Percentiles rank a stretch among this genome's conserved stretches.
phyloP scores from a whole-genome alignment of 2,797 vertebrate species.

The Jordanella pulchra region DNA sequence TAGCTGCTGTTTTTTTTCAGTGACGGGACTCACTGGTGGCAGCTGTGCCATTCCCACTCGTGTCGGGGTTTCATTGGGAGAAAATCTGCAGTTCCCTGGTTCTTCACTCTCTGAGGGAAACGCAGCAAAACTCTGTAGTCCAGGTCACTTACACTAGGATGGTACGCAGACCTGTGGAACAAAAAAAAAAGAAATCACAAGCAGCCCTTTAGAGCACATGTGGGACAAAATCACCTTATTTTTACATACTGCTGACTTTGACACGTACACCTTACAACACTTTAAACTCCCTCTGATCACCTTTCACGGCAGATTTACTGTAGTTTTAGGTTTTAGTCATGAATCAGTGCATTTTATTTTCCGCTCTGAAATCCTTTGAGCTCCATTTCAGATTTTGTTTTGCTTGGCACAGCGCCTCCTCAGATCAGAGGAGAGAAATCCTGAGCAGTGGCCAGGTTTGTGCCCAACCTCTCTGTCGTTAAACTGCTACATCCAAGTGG shows the following conservation, averaged over 20 bases:
- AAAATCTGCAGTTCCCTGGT: constrained; percentile 85
- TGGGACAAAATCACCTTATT: not conserved
- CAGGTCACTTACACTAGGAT: constrained; percentile 72
- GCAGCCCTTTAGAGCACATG: constrained; percentile 1
- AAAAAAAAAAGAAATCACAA: constrained; percentile 15
- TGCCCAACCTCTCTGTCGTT: constrained; percentile 44
- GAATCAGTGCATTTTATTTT: constrained; percentile 39
- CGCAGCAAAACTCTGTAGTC: constrained; percentile 83
- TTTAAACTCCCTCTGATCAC: constrained; percentile 13
- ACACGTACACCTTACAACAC: constrained; percentile 12
- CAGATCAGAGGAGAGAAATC: constrained; percentile 54
- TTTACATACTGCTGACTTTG: constrained; percentile 7
- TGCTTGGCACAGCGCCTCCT: constrained; percentile 50
- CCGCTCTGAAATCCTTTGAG: constrained; percentile 56
- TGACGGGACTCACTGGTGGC: constrained; percentile 80
- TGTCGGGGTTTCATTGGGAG: constrained; percentile 82
- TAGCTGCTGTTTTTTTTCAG: not conserved
- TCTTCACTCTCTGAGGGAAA: constrained; percentile 87
- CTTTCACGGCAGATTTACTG: constrained; percentile 26
- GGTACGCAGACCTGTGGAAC: constrained; percentile 77
- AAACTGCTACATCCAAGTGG: constrained; percentile 37
- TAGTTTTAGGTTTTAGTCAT: constrained; percentile 30
- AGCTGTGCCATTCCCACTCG: constrained; percentile 89
- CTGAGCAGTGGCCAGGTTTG: constrained; percentile 42
- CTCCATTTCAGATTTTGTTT: constrained; percentile 59